Evolutionary conservation across 2,113 vertebrate species (phyloP).

Genomic region (Thinocorus orbignyianus): DNA sequence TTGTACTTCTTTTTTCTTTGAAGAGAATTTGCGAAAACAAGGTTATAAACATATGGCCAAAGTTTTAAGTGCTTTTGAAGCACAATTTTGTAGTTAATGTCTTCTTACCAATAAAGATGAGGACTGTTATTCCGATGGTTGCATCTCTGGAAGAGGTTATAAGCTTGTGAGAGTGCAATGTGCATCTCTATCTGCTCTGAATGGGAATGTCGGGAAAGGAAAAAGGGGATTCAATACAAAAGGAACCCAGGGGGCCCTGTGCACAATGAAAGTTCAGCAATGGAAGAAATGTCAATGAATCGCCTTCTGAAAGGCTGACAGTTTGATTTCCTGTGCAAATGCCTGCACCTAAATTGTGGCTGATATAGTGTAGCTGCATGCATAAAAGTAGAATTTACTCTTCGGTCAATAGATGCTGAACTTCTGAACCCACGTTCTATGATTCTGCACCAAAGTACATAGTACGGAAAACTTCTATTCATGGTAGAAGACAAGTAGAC

Average conservation of each 20-base stretch:
- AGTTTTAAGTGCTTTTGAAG: not conserved
- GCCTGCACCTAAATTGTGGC: not conserved
- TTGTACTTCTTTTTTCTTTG: not conserved
- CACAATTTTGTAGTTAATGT: not conserved
- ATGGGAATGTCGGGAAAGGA: not conserved
- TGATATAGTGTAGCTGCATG: not conserved
- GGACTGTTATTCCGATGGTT: not conserved
- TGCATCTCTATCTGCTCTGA: not conserved
- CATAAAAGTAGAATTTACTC: not conserved
- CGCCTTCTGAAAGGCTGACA: not conserved
- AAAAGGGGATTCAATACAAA: not conserved
- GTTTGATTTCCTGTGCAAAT: not conserved
- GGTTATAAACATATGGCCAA: constrained; percentile 29
- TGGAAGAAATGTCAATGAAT: constrained; percentile 23
- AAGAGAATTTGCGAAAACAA: not conserved
- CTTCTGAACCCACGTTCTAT: not conserved
- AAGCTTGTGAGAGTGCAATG: not conserved
- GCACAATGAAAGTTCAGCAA: not conserved
- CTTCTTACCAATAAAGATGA: not conserved
- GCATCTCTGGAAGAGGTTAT: not conserved
- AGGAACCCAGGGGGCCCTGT: not conserved
- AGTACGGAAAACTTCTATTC: not conserved
- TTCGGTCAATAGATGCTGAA: not conserved
- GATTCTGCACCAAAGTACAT: not conserved
- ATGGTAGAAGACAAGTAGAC: no score